Conservation (phyloP, 2,113 vertebrate genomes). For the Grantiella picta region DNA sequence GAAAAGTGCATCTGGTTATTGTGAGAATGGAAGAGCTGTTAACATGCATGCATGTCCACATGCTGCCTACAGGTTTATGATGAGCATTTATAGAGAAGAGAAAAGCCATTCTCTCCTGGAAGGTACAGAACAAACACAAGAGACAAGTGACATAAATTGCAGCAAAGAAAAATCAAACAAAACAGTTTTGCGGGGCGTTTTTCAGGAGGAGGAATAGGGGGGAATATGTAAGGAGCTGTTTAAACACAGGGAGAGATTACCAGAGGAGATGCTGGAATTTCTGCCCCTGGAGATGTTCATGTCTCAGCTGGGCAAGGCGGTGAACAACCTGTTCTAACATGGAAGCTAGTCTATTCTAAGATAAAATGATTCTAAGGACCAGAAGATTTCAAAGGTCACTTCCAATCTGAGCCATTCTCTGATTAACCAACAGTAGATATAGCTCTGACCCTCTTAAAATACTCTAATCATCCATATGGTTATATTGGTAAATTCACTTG, state of each 20-base stretch:
- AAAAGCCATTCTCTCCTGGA: background rate
- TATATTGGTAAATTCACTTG: background rate
- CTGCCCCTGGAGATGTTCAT: rapidly evolving
- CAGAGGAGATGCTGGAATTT: background rate
- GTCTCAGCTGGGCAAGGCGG: background rate
- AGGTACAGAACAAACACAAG: background rate
- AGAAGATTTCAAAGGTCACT: background rate
- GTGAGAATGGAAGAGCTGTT: background rate
- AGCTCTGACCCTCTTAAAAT: background rate
- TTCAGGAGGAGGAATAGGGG: background rate
- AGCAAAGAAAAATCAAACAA: background rate
- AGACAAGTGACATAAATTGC: background rate
- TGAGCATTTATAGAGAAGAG: background rate
- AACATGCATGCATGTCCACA: rapidly evolving
- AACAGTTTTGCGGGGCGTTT: too few species aligned
- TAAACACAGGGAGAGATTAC: background rate
- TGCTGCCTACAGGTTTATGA: background rate
- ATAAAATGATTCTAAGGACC: too few species aligned
- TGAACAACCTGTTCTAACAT: background rate
- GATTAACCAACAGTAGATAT: background rate
- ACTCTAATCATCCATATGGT: rapidly evolving
- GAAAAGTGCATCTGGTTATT: background rate
- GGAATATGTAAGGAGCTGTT: background rate
- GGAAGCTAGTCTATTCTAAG: background rate
- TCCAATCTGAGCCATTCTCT: background rate